Conservation (phyloP, 1,140 invertebrate species). For the Lepidotrigona ventralis region DNA sequence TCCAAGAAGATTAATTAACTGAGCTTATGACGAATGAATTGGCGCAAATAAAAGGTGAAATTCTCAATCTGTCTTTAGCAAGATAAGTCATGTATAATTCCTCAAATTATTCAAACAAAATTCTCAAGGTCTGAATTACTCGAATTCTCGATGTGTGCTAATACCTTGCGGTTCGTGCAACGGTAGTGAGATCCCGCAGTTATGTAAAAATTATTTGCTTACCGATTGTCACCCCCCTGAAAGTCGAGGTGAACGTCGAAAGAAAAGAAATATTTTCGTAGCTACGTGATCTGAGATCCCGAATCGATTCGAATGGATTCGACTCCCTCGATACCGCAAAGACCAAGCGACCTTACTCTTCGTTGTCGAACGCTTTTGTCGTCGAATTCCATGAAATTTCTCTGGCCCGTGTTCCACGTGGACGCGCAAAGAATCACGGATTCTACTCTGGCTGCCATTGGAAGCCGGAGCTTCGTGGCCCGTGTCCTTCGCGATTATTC, state of each 20-base stretch:
- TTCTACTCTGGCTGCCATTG: conserved; percentile 57
- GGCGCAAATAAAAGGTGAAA: too few relatives aligned
- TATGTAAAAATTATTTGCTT: conserved; percentile 28
- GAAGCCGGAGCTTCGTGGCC: not conserved
- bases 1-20: too few relatives aligned
- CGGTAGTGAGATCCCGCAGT: not conserved
- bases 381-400: conserved; percentile 5
- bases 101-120: too few relatives aligned
- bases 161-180: conserved; percentile 1
- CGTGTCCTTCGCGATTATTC: conserved; percentile 24
- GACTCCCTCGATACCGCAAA: conserved; percentile 6
- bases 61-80: too few relatives aligned
- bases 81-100: too few relatives aligned
- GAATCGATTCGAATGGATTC: not conserved
- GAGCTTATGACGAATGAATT: too few relatives aligned
- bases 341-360: conserved; percentile 31
- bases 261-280: not conserved
- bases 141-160: not conserved
- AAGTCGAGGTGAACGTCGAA: not conserved
- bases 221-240: not conserved
- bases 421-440: conserved; percentile 51
- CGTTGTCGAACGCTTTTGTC: conserved; percentile 3
- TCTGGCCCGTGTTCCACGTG: conserved; percentile 26
- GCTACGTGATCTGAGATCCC: conserved; percentile 24
- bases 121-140: too few relatives aligned